Base-by-base conservation (phyloP, 1,140 invertebrate species). In the Aplysia californica region DNA sequence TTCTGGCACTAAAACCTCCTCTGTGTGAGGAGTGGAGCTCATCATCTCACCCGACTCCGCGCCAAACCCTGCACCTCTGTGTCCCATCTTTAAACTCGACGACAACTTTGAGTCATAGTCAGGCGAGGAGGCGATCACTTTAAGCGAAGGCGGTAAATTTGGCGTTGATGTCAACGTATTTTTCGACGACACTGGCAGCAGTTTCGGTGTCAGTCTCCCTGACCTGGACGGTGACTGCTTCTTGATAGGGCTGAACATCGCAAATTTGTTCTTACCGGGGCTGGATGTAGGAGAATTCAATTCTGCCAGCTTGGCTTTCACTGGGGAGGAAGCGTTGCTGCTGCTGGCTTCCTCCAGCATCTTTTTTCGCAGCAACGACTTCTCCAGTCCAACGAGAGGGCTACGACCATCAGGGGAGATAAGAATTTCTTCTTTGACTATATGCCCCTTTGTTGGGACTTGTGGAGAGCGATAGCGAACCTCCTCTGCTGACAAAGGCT, bases 371-470 rank as follows among this genome's bases (percentile, higher is more conserved):
- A 35, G 6, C 33, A 18, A 18, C 33, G 41, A 18, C 26, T 72
- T 72, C 56, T 72, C 70, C 2, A 72, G 56, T 2, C 36, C 39
- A 6, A 75, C 29, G 18, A 75, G 36, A 0, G 74, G 74, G 33
- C 74, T 75, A 1, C 2, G n/a, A n/a, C 23, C 50, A 35, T 75
- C 74, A 20, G 74, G 74, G 36, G 74, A 75, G 44, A 75, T 75
- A 3, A 75, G 39, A 5, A 75, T 15, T 36, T 75, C 74, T 58
- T 75, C 74, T 36, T 20, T 33, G 2, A 67, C n/a, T 5, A 75
- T 38, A 3, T 23, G 31, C 1, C 36, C 41, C 21, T 20, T 39
- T 18, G 55, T 2, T 3, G 58, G 29, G 35, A 58, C 33, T 2
- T 21, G 55, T 20, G 70, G 70, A 39, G 70, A 72, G 35, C 70